Conservation (phyloP, 2,113 vertebrate species). For the Epinephelus moara region DNA sequence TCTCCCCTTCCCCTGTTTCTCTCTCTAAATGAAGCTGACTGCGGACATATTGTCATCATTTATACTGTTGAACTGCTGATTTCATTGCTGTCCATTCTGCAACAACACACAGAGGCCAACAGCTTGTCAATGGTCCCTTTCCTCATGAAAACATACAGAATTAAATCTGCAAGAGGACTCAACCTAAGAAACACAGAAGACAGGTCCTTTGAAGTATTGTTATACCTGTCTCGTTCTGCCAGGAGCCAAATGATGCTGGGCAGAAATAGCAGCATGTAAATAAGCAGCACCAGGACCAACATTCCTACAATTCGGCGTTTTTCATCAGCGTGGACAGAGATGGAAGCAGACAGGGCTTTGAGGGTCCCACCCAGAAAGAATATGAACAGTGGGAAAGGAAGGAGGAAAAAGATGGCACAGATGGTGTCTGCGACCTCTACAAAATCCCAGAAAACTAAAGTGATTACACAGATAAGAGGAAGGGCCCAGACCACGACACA, state of each 20-base stretch:
- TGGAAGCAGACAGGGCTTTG: conserved; percentile 13
- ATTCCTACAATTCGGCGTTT: conserved; percentile 18
- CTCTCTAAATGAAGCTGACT: too few relatives aligned
- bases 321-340: conserved; percentile 4
- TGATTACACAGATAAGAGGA: background rate
- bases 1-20: too few relatives aligned
- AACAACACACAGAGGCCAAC: too few relatives aligned
- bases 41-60: too few relatives aligned
- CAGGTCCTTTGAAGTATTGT: rapidly evolving
- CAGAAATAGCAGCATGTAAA: conserved; percentile 30
- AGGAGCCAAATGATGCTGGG: background rate
- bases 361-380: conserved; percentile 30
- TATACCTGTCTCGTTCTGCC: rapidly evolving
- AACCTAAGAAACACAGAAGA: background rate
- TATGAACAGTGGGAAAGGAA: conserved; percentile 20
- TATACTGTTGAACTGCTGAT: too few relatives aligned
- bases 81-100: too few relatives aligned
- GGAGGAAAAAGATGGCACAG: background rate
- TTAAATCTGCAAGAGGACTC: too few relatives aligned
- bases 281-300: conserved; percentile 26
- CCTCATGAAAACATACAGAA: too few relatives aligned
- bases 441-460: rapidly evolving
- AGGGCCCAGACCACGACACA: conserved; percentile 2
- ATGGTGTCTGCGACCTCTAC: rapidly evolving
- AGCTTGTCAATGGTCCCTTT: too few relatives aligned